Base-by-base conservation (phyloP, 2,113 vertebrate genomes). In the Cryptomyrus ogoouensis region DNA sequence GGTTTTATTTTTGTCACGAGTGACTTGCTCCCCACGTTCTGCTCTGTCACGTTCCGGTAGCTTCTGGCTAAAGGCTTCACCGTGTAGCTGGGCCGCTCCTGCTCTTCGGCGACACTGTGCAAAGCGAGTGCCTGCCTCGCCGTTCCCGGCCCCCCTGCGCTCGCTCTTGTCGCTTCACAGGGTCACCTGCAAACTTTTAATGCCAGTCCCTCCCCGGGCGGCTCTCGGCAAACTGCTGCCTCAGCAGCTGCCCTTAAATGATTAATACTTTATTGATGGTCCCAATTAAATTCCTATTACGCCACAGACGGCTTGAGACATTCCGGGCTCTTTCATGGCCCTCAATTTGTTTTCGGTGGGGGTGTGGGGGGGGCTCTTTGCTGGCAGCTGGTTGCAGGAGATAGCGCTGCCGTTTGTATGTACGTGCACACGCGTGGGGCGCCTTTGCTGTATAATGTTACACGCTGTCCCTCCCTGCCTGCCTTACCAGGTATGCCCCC, bases 261-360 rank as follows among this genome's bases (percentile, higher is more conserved):
- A 96, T 96, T 96, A 96, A 96, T 96, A 95, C 95, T 93, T 94
- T 96, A 96, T 96, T 96, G 96, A 96, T 96, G 95, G 95, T 96
- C 95, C 96, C 95, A 96, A 96, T 96, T 96, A 96, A 96, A 96
- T 96, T 96, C 95, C 94, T 95, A 95, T 96, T 96, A 96, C 93
- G 92, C 93, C 92, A 94, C 94, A 95, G 94, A 95, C 95, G 95
- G 95, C 94, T 95, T 93, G 92, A 84, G 31, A 94, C 92, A 94
- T 94, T 95, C 93, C 80, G 93, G 27, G 95, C 94, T 95, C 95
- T 95, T 95, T 96, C 95, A 86, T 91, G 95, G 94, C 93, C 42
- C 90, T 53, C 91, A 88, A 42, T 94, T 94, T 94, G 94, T 94
- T 95, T 95, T 87, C 47, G 27, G 74, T 35, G 24, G 42, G 24